Conservation (phyloP, 1,140 invertebrate species). For the Olivierus martensii region DNA sequence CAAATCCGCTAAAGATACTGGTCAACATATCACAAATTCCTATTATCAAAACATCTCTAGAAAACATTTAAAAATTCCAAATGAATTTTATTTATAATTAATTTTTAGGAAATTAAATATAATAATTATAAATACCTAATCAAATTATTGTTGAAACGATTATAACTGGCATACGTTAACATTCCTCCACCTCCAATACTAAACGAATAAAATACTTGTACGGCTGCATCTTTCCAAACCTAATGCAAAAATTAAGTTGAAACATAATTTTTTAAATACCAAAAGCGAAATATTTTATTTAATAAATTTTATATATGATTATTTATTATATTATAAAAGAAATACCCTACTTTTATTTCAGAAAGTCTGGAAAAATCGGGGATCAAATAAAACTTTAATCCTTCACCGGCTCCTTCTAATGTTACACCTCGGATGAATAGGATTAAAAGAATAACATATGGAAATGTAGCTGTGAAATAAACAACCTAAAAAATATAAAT, state of each 20-base stretch:
- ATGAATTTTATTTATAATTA: not conserved
- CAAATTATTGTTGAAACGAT: slow-evolving; percentile 57
- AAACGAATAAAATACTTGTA: slow-evolving; percentile 33
- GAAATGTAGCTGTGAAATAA: slow-evolving; percentile 52
- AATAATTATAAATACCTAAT: slow-evolving; percentile 33
- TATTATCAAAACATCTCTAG: slow-evolving; percentile 33
- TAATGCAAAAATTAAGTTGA: slow-evolving; percentile 20
- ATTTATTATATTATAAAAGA: too few relatives aligned
- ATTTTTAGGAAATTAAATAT: not conserved
- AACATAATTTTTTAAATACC: not conserved
- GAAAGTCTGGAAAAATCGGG: slow-evolving; percentile 41
- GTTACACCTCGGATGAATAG: slow-evolving; percentile 45
- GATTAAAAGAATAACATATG: slow-evolving; percentile 46
- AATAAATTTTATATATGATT: too few relatives aligned
- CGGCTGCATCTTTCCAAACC: slow-evolving; percentile 33
- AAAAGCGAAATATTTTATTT: too few relatives aligned
- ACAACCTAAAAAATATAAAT: slow-evolving; percentile 35
- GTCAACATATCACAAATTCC: slow-evolving; percentile 49
- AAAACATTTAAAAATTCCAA: not conserved
- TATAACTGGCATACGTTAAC: slow-evolving; percentile 58
- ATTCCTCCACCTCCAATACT: slow-evolving; percentile 40
- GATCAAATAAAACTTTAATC: slow-evolving; percentile 41
- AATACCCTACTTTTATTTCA: slow-evolving; percentile 25
- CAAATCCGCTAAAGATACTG: slow-evolving; percentile 42
- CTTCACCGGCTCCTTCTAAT: slow-evolving; percentile 40